Base-by-base conservation (phyloP, 2,113 vertebrate genomes). In the Perognathus longimembris region DNA sequence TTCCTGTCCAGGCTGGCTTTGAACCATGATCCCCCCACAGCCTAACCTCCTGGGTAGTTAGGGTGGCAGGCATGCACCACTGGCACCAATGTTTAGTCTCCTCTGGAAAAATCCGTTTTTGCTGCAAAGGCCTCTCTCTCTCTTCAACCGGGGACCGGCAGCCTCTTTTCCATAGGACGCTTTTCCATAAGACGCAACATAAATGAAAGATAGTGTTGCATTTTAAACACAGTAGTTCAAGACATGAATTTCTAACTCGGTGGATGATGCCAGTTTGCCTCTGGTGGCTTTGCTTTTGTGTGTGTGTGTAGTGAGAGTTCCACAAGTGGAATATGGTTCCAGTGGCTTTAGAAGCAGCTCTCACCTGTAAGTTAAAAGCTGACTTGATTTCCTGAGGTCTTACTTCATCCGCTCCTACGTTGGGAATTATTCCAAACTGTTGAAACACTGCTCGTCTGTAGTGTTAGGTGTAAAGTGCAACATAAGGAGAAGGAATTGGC, bases 161-260 rank as follows among this genome's bases (percentile, higher is more conserved):
- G 71, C 38, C 18, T 30, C 40, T 89, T 77, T 71, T 82, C 61
- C 18, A n/a, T 15, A 89, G 76, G 34, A 63, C 67, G 26, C 92
- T 92, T 90, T 80, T 95, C n/a, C n/a, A n/a, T n/a, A n/a, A n/a
- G n/a, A n/a, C n/a, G 78, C 63, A 92, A 63, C 66, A 24, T 87
- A 74, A 95, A 57, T 79, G 79, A 84, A 93, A 81, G 80, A 54
- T 90, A 63, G 70, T 87, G 28, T 11, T 91, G 57, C 61, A 1
- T 1, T 42, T 78, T 95, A 74, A 83, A 77, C 54, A 24, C 50
- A 54, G 50, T 76, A 38, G 57, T 54, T 87, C 21, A 64, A n/a
- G 50, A 71, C 40, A 74, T 54, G 69, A 92, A 86, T 26, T 92
- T 94, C 15, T 88, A 59, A 73, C 89, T 84, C 36, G 82, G 4